phyloP scores from a whole-genome alignment of 2,888 invertebrate species.

The Lysandra bellargus region DNA sequence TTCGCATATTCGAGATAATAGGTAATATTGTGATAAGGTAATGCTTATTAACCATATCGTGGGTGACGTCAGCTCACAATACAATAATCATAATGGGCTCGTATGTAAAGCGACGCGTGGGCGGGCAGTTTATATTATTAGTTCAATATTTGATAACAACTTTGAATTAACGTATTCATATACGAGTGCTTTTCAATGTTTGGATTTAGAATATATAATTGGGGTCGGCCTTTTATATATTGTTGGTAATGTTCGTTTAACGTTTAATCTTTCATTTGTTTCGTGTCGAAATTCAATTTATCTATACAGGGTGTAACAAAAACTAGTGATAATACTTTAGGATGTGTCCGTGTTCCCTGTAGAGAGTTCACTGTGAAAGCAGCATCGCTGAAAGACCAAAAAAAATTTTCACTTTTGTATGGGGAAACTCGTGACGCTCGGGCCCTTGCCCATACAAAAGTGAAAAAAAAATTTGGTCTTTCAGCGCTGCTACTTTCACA shows the following conservation, averaged over 20 bases:
- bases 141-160: constrained; percentile 24
- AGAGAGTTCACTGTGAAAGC: no score
- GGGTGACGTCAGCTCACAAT: constrained; percentile 11
- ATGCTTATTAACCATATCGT: constrained; percentile 18
- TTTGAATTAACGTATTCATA: constrained; percentile 14
- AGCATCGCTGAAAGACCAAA: no score
- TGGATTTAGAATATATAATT: background rate
- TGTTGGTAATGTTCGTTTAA: background rate
- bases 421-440: no score
- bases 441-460: no score
- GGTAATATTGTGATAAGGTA: constrained; percentile 8
- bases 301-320: no score
- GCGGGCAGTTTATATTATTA: constrained; percentile 22
- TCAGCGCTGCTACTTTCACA: no score
- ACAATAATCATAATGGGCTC: constrained; percentile 5
- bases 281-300: no score
- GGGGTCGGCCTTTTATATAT: background rate
- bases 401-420: no score
- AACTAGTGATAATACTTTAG: no score
- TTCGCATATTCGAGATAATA: background rate
- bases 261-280: no score
- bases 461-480: no score
- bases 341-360: no score
- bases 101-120: background rate
- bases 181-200: constrained; percentile 3